These are phyloP conservation scores for Phortica magna DNA, from an alignment of 2,888 invertebrate genomes.

Conservation along the genomic window DNA sequence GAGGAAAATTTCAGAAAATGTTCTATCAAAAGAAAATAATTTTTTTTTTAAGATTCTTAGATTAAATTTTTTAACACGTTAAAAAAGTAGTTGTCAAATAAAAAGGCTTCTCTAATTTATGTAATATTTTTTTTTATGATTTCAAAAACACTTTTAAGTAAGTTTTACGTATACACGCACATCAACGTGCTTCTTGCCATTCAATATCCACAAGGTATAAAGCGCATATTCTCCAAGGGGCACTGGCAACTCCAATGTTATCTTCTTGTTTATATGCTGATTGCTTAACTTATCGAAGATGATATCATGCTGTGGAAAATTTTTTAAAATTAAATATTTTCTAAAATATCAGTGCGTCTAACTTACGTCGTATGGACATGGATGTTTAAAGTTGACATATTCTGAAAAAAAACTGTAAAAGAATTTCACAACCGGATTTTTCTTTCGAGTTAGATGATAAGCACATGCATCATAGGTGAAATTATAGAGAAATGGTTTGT, in stretches of 20 bases:
- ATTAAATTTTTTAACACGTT: no score
- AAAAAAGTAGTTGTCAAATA: no score
- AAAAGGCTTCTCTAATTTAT: no score
- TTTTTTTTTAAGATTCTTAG: no score
- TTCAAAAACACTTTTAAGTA: no score
- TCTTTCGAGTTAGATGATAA: not conserved
- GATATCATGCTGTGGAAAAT: not conserved
- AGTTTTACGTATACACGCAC: no score
- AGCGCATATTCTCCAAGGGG: not conserved
- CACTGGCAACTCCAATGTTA: not conserved
- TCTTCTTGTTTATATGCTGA: not conserved
- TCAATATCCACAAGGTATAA: not conserved
- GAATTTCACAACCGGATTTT: not conserved
- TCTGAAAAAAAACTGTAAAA: not conserved
- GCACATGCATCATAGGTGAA: not conserved
- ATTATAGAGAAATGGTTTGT: not conserved
- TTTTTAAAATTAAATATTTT: not conserved
- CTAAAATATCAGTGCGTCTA: no score
- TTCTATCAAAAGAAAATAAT: no score
- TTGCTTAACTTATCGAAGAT: not conserved
- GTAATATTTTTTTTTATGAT: no score
- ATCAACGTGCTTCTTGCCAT: no score
- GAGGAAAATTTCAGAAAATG: no score
- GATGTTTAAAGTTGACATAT: not conserved
- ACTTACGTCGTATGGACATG: slow-evolving; percentile 6